Evolutionary conservation across 2,113 vertebrate genomes (phyloP).

Genomic region (Tachysurus fulvidraco): DNA sequence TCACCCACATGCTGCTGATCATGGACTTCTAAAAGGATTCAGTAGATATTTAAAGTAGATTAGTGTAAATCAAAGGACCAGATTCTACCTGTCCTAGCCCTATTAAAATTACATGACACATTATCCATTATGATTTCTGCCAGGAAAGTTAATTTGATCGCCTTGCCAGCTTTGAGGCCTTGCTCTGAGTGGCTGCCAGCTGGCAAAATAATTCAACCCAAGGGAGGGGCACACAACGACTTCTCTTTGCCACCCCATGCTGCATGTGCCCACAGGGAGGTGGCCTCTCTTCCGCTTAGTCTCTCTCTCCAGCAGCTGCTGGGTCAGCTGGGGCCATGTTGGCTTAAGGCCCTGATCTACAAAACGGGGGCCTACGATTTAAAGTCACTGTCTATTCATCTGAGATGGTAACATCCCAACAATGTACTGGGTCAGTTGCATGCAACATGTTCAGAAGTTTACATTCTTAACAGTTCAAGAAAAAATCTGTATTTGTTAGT

Average conservation of each 20-base stretch:
- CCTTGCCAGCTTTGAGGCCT: conserved; percentile 61
- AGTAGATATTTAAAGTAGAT: conserved; percentile 72
- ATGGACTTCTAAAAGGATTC: conserved; percentile 57
- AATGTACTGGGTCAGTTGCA: not conserved
- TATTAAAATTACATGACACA: conserved; percentile 72
- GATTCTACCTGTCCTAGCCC: conserved; percentile 62
- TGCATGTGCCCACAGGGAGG: conserved; percentile 55
- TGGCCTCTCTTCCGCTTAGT: conserved; percentile 68
- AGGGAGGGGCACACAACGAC: conserved; percentile 35
- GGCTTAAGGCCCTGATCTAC: conserved; percentile 54
- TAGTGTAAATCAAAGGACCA: conserved; percentile 65
- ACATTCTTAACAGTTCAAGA: not conserved
- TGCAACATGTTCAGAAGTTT: not conserved
- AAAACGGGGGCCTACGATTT: conserved; percentile 13
- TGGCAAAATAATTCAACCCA: conserved; percentile 57
- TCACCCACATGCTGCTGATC: conserved; percentile 41
- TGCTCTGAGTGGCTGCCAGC: conserved; percentile 61
- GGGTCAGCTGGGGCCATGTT: conserved; percentile 60
- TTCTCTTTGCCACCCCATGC: conserved; percentile 56
- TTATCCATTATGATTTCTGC: conserved; percentile 65
- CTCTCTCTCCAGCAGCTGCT: conserved; percentile 67
- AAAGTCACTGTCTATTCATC: not conserved
- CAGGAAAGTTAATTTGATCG: conserved; percentile 71
- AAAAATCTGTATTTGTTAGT: not conserved
- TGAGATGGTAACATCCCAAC: not conserved